These are phyloP conservation scores for Drymodes brunneopygia DNA, from an alignment of 2,113 vertebrate species.

Conservation along the genomic window DNA sequence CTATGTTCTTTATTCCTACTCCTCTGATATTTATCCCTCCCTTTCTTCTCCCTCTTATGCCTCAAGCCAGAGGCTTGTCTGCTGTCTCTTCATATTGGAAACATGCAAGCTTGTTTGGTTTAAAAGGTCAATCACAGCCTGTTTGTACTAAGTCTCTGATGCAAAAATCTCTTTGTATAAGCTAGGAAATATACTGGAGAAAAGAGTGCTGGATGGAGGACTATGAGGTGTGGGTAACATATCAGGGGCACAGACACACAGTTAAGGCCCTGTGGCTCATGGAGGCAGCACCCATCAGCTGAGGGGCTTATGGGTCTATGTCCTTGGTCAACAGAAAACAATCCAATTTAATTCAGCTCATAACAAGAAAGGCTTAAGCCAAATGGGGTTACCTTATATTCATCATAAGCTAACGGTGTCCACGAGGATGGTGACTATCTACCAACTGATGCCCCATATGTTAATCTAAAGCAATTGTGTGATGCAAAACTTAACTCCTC, in stretches of 20 bases:
- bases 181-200: background rate
- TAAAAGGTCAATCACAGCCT: slow-evolving; percentile 70
- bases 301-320: background rate
- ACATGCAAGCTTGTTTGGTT: slow-evolving; percentile 58
- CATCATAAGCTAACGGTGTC: background rate
- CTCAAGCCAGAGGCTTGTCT: slow-evolving; percentile 56
- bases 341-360: background rate
- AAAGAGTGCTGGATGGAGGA: background rate
- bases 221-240: background rate
- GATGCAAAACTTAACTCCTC: background rate
- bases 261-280: background rate
- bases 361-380: background rate
- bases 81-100: slow-evolving; percentile 59
- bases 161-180: slow-evolving; percentile 25
- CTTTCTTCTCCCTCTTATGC: slow-evolving; percentile 61
- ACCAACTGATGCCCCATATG: background rate
- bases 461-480: background rate
- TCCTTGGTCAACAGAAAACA: background rate
- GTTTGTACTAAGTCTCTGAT: slow-evolving; percentile 43
- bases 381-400: background rate
- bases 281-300: background rate
- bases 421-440: background rate
- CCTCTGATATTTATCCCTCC: slow-evolving; percentile 27
- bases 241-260: background rate
- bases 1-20: slow-evolving; percentile 17